A percentile compares a stretch with the other conserved stretches of the same genome.
phyloP scores from a whole-genome alignment of 2,888 invertebrate species.

The Pyrgus malvae region DNA sequence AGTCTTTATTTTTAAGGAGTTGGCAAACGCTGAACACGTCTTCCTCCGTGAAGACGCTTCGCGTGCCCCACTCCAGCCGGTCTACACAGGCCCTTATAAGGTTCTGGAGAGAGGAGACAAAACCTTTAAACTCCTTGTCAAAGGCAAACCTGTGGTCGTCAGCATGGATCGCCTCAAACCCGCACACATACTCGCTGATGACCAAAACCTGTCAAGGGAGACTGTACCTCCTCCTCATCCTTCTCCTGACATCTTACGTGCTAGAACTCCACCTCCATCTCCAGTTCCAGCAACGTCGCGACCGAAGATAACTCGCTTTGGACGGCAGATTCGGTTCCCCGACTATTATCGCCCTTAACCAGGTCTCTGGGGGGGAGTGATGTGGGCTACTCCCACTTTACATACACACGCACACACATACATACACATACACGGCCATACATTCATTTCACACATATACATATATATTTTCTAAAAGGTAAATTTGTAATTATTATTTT shows the following conservation, averaged over 20 bases:
- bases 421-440: background rate
- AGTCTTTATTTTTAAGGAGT: background rate
- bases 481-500: no score
- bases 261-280: background rate
- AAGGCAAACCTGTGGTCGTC: background rate
- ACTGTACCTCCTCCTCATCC: background rate
- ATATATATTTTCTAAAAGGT: no score
- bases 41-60: background rate
- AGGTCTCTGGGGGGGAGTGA: background rate
- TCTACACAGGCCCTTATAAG: background rate
- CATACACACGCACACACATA: no score
- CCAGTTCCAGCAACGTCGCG: background rate
- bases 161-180: background rate
- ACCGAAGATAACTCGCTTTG: background rate
- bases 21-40: background rate
- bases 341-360: conserved; percentile 5
- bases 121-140: background rate
- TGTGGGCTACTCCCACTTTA: background rate
- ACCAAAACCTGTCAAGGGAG: background rate
- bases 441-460: no score
- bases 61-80: background rate
- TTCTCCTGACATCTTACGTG: background rate
- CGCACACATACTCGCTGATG: background rate
- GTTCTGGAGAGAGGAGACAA: background rate
- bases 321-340: background rate